These are phyloP conservation scores for Clusia tigrina DNA, from an alignment of 2,888 invertebrate species.

Conservation along the genomic window DNA sequence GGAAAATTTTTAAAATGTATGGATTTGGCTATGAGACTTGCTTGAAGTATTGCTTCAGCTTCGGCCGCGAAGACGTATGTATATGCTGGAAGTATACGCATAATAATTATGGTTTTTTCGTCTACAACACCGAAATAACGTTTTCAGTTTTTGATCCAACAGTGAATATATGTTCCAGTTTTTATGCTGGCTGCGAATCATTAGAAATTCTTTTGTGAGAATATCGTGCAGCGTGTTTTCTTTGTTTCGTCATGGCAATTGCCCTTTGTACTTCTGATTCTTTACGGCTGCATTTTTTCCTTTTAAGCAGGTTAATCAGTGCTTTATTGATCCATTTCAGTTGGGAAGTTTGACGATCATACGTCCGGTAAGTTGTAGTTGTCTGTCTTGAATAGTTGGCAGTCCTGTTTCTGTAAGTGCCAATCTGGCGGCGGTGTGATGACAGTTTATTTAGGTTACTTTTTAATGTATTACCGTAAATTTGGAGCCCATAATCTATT, in stretches of 20 bases:
- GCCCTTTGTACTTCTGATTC: not conserved
- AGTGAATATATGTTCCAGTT: constrained; percentile 6
- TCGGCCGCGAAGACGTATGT: not conserved
- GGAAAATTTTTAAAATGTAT: too few species aligned
- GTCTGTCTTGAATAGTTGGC: constrained; percentile 6
- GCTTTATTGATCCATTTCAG: not conserved
- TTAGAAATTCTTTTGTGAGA: not conserved
- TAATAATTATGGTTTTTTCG: not conserved
- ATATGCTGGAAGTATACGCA: not conserved
- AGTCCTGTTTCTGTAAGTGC: constrained; percentile 14
- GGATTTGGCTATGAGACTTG: too few species aligned
- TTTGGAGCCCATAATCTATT: constrained; percentile 12
- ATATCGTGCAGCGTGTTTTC: not conserved
- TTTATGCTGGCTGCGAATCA: not conserved
- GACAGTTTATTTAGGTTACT: constrained; percentile 12
- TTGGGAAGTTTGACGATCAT: too few species aligned
- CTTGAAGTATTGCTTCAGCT: too few species aligned
- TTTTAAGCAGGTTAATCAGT: constrained; percentile 1
- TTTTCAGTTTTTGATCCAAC: constrained; percentile 1
- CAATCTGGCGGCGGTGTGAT: not conserved
- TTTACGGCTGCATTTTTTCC: too few species aligned
- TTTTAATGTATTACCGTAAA: constrained; percentile 2
- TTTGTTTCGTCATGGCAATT: not conserved
- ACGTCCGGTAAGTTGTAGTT: too few species aligned
- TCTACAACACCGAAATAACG: not conserved